Percentiles rank a stretch among this genome's conserved stretches.
phyloP scores from a whole-genome alignment of 2,888 invertebrate species.

The Campaea margaritaria region DNA sequence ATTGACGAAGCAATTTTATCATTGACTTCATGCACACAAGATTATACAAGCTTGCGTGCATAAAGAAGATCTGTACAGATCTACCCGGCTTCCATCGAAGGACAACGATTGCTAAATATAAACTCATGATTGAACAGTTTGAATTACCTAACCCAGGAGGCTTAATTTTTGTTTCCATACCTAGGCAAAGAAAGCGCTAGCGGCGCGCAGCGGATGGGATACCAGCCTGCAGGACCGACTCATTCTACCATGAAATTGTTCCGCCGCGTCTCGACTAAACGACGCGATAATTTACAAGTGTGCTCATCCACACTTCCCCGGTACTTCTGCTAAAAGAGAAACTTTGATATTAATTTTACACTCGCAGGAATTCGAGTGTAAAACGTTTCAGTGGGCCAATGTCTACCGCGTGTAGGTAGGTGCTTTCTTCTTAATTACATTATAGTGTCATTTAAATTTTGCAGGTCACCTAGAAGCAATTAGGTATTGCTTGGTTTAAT shows the following conservation, averaged over 20 bases:
- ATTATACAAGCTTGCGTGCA: too few relatives aligned
- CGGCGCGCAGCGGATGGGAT: too few relatives aligned
- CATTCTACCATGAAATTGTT: slow-evolving; percentile 66
- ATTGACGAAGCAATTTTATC: too few relatives aligned
- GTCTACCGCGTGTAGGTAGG: not conserved
- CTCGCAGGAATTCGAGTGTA: slow-evolving; percentile 22
- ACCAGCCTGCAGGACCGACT: slow-evolving; percentile 41
- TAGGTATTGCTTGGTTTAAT: not conserved
- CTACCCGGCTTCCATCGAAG: too few relatives aligned
- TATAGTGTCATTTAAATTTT: slow-evolving; percentile 1
- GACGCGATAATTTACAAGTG: slow-evolving; percentile 70
- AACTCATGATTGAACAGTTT: too few relatives aligned
- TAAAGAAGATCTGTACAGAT: too few relatives aligned
- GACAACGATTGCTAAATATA: too few relatives aligned
- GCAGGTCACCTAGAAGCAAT: not conserved
- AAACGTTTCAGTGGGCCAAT: slow-evolving; percentile 10
- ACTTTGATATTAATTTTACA: slow-evolving; percentile 53
- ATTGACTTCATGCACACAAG: too few relatives aligned
- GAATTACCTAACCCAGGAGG: too few relatives aligned
- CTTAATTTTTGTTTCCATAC: too few relatives aligned
- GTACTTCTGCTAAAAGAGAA: slow-evolving; percentile 47
- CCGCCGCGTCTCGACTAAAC: slow-evolving; percentile 60
- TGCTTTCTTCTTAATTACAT: not conserved
- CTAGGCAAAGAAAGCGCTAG: too few relatives aligned
- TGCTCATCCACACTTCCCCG: slow-evolving; percentile 55